Conservation (phyloP, 1,140 invertebrate genomes). For the Drosophila quadrilineata region DNA sequence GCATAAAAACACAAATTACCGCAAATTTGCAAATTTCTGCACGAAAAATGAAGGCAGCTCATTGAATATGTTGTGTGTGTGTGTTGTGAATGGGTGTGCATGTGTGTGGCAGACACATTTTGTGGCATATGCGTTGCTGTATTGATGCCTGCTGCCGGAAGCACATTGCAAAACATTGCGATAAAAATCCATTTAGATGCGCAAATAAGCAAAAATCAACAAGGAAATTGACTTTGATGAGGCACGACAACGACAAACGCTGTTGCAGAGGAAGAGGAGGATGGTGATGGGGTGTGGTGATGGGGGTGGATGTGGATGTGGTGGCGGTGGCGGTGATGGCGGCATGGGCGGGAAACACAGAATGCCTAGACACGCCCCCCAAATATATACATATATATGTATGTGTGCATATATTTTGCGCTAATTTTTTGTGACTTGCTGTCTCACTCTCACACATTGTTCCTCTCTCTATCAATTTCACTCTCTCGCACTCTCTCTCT, state of each 20-base stretch:
- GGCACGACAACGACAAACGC: conserved; percentile 25
- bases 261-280: too few relatives aligned
- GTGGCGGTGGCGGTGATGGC: too few relatives aligned
- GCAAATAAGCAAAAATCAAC: conserved; percentile 78
- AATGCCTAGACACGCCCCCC: conserved; percentile 6
- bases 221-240: conserved; percentile 76
- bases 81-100: background rate
- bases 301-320: too few relatives aligned
- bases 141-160: conserved; percentile 63
- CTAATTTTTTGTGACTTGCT: conserved; percentile 33
- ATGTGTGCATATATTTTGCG: conserved; percentile 26
- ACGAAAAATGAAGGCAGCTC: conserved; percentile 31
- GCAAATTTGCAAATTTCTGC: conserved; percentile 45
- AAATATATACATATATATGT: background rate
- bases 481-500: background rate
- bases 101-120: conserved; percentile 21
- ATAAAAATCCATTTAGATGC: conserved; percentile 78
- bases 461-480: background rate
- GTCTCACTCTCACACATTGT: background rate
- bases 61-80: conserved; percentile 2
- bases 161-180: conserved; percentile 75
- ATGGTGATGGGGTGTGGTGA: too few relatives aligned
- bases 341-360: too few relatives aligned
- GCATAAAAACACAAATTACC: conserved; percentile 49
- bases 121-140: conserved; percentile 26